Conservation (phyloP, 2,888 invertebrate genomes). For the Cacoxenus indagator region DNA sequence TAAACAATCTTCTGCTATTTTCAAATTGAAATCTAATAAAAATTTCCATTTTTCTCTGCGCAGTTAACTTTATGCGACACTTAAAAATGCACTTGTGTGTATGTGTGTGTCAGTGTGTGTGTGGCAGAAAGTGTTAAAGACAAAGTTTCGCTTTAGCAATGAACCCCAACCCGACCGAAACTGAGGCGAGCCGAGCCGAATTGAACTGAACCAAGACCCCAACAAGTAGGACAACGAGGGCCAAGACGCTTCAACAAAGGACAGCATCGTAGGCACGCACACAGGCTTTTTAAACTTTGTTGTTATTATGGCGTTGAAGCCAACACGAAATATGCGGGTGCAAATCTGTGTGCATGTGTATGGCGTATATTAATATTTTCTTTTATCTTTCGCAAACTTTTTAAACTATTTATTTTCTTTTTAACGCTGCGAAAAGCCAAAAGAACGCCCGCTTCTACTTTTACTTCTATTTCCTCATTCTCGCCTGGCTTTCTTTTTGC, state of each 20-base stretch:
- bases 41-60: conserved; percentile 59
- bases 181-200: background rate
- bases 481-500: background rate
- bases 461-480: background rate
- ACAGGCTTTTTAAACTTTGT: conserved; percentile 3
- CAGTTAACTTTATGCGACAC: conserved; percentile 62
- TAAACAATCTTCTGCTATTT: background rate
- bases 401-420: conserved; percentile 59
- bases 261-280: conserved; percentile 51
- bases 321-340: background rate
- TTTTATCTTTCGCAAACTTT: conserved; percentile 60
- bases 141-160: conserved; percentile 44
- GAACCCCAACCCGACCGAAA: conserved; percentile 4
- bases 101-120: background rate
- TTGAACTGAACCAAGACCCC: background rate
- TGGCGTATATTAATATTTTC: conserved; percentile 43
- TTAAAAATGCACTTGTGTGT: conserved; percentile 36
- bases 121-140: conserved; percentile 50
- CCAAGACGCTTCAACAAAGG: conserved; percentile 34
- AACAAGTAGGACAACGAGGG: background rate
- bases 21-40: conserved; percentile 56
- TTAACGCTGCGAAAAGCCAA: conserved; percentile 49
- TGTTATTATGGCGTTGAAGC: background rate
- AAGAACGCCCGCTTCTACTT: conserved; percentile 40
- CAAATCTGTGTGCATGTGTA: conserved; percentile 10